Evolutionary conservation across 2,113 vertebrate species (phyloP).

Genomic region (Anhinga rufa): DNA sequence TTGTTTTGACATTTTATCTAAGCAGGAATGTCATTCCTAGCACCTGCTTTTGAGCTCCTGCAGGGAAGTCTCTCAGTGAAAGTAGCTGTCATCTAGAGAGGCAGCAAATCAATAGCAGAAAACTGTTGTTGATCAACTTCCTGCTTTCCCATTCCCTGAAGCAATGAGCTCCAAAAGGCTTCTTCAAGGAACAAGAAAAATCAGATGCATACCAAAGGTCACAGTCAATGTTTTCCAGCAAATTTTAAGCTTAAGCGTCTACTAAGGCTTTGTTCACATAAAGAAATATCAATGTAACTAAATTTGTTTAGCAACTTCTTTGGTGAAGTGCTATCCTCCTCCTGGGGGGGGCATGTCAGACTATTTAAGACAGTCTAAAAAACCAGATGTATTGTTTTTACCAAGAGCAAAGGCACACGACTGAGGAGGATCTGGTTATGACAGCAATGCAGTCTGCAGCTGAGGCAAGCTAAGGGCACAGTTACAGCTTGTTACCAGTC

Average conservation of each 20-base stretch:
- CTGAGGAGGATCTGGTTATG: not conserved
- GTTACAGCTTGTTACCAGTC: not conserved
- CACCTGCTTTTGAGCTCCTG: not conserved
- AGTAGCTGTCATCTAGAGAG: not conserved
- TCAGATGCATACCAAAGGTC: not conserved
- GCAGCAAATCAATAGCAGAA: not conserved
- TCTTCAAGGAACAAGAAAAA: not conserved
- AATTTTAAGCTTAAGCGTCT: not conserved
- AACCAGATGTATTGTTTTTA: not conserved
- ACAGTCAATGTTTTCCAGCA: not conserved
- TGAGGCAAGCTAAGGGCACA: not conserved
- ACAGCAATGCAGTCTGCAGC: not conserved
- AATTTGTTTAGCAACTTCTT: not conserved
- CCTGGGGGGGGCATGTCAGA: not conserved
- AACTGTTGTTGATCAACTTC: not conserved
- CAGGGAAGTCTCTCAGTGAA: not conserved
- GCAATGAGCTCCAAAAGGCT: not conserved
- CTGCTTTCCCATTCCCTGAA: not conserved
- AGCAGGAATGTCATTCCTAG: not conserved
- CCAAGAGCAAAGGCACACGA: not conserved
- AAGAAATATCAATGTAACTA: not conserved
- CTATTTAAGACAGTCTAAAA: not conserved
- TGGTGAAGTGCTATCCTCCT: not conserved
- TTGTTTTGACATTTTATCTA: not conserved
- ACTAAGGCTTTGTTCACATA: not conserved